Conservation (phyloP, 1,140 invertebrate genomes). For the Phortica variegata region DNA sequence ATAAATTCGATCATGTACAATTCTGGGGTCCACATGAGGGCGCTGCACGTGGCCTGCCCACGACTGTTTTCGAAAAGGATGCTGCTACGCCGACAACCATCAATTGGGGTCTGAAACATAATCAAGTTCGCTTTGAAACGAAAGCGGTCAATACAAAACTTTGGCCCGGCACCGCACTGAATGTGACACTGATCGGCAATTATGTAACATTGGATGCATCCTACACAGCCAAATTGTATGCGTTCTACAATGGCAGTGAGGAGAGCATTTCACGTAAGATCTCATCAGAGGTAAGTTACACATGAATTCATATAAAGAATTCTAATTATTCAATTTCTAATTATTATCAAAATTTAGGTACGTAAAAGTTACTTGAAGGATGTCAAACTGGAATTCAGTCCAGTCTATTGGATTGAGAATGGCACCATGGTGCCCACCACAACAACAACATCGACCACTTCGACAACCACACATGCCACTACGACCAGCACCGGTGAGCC, state of each 20-base stretch:
- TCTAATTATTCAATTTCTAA: neutral
- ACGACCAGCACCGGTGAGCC: slow-evolving; percentile 60
- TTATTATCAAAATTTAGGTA: slow-evolving; percentile 24
- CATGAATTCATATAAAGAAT: neutral
- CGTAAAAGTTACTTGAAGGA: slow-evolving; percentile 67
- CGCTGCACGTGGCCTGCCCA: slow-evolving; percentile 72
- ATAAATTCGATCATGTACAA: slow-evolving; percentile 67
- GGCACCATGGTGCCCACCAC: slow-evolving; percentile 75
- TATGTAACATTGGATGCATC: slow-evolving; percentile 70
- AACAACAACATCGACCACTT: slow-evolving; percentile 70
- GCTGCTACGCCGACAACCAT: slow-evolving; percentile 62
- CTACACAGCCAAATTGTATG: slow-evolving; percentile 69
- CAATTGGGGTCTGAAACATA: slow-evolving; percentile 68
- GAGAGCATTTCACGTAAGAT: slow-evolving; percentile 50
- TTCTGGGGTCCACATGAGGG: slow-evolving; percentile 78
- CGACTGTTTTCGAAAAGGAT: slow-evolving; percentile 66
- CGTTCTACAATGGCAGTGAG: slow-evolving; percentile 66
- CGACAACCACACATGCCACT: slow-evolving; percentile 64
- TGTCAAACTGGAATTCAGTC: slow-evolving; percentile 67
- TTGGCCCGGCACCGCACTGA: slow-evolving; percentile 74
- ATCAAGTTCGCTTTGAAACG: slow-evolving; percentile 61
- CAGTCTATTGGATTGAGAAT: slow-evolving; percentile 73
- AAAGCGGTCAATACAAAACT: slow-evolving; percentile 47
- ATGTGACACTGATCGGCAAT: slow-evolving; percentile 73
- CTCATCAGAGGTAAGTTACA: slow-evolving; percentile 32